phyloP scores from a whole-genome alignment of 64 coral and sea anemone genomes.

The Pocillopora verrucosa region DNA sequence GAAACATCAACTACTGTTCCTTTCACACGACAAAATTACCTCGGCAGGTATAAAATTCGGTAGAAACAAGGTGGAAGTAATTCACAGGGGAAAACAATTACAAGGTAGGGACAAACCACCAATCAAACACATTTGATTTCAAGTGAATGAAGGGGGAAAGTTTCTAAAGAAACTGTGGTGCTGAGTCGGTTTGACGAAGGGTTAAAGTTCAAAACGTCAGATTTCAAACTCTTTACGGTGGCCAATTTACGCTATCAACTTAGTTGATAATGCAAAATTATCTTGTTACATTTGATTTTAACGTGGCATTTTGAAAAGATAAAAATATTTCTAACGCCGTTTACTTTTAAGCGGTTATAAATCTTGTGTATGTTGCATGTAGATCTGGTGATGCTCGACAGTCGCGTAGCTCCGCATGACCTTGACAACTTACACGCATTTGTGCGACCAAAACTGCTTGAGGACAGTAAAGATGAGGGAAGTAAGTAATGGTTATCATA shows the following conservation, averaged over 20 bases:
- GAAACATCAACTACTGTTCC: background rate
- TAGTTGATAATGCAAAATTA: background rate
- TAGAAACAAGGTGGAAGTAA: constrained; percentile 48
- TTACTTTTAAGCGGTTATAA: background rate
- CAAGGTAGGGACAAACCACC: constrained; percentile 36
- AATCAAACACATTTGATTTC: no score
- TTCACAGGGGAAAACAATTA: constrained; percentile 61
- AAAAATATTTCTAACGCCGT: background rate
- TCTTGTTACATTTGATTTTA: background rate
- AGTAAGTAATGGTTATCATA: constrained; percentile 52
- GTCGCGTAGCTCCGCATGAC: constrained; percentile 57
- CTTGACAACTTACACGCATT: constrained; percentile 53
- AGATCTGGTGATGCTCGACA: constrained; percentile 63
- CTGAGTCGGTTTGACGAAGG: no score
- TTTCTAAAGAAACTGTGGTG: no score
- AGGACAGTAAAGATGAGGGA: constrained; percentile 74
- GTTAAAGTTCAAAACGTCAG: no score
- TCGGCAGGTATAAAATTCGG: constrained; percentile 9
- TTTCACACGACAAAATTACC: background rate
- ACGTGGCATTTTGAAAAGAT: background rate
- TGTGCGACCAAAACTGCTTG: constrained; percentile 67
- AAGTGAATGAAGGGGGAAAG: no score
- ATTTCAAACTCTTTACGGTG: no score
- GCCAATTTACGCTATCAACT: no score
- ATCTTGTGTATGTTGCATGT: constrained; percentile 38